These are phyloP conservation scores for Cyaniris semiargus DNA, from an alignment of 2,888 invertebrate species.

Conservation along the genomic window DNA sequence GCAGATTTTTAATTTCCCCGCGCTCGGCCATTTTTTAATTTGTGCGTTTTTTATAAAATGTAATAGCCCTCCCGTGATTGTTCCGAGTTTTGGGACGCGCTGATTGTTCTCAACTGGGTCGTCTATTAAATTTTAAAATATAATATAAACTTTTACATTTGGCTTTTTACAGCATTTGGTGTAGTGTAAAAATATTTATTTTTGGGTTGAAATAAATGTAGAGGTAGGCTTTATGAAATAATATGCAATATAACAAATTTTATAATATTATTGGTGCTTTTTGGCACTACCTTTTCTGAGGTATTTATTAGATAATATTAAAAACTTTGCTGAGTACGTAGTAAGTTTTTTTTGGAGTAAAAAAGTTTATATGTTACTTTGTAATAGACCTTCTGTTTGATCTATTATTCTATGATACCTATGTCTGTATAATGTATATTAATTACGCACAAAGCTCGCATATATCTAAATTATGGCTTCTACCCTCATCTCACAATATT, in stretches of 20 bases:
- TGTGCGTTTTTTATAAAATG: slow-evolving; percentile 71
- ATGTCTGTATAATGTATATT: neutral
- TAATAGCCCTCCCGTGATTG: slow-evolving; percentile 61
- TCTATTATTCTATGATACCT: neutral
- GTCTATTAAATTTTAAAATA: slow-evolving; percentile 29
- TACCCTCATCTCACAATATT: slow-evolving; percentile 38
- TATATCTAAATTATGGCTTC: slow-evolving; percentile 35
- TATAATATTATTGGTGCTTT: too few relatives aligned
- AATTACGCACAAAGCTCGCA: slow-evolving; percentile 13
- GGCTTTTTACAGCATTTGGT: neutral
- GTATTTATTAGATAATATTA: too few relatives aligned
- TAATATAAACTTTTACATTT: neutral
- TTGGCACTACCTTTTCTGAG: too few relatives aligned
- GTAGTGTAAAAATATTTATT: neutral
- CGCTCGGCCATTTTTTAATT: slow-evolving; percentile 72
- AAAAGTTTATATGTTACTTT: neutral
- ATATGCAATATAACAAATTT: neutral
- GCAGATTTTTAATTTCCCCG: slow-evolving; percentile 69
- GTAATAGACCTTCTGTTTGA: neutral
- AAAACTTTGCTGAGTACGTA: too few relatives aligned
- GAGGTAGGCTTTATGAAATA: neutral
- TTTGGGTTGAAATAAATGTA: neutral
- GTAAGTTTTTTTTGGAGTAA: neutral
- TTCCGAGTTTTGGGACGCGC: slow-evolving; percentile 53
- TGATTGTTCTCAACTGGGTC: slow-evolving; percentile 51